Conservation (phyloP, 2,888 invertebrate genomes). For the Phyto melanocephala region DNA sequence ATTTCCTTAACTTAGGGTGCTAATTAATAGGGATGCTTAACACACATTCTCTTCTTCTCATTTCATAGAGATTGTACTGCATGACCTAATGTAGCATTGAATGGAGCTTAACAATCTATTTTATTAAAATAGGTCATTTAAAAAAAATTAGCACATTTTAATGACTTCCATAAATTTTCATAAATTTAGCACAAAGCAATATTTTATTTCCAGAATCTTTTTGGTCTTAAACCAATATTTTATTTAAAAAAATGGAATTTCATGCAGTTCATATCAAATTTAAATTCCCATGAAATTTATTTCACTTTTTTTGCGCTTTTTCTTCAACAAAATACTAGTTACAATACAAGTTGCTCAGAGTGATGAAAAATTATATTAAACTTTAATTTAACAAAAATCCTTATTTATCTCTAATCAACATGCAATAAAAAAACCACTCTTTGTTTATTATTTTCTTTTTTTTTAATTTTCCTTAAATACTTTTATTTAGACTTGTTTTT, state of each 20-base stretch:
- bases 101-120: too few relatives aligned
- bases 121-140: background rate
- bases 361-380: constrained; percentile 18
- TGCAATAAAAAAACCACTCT: constrained; percentile 42
- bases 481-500: background rate
- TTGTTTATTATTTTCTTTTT: background rate
- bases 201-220: too few relatives aligned
- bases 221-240: background rate
- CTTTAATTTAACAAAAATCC: constrained; percentile 10
- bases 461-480: background rate
- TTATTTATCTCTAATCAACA: constrained; percentile 58
- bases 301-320: background rate
- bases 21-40: too few relatives aligned
- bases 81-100: too few relatives aligned
- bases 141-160: background rate
- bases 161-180: background rate
- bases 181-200: background rate
- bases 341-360: background rate
- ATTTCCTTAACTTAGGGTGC: too few relatives aligned
- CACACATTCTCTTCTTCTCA: too few relatives aligned
- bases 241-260: background rate
- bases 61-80: too few relatives aligned
- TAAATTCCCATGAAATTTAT: constrained; percentile 18
- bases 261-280: background rate
- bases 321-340: background rate